Conservation (phyloP, 2,113 vertebrate genomes). For the Typhlomys cinereus region DNA sequence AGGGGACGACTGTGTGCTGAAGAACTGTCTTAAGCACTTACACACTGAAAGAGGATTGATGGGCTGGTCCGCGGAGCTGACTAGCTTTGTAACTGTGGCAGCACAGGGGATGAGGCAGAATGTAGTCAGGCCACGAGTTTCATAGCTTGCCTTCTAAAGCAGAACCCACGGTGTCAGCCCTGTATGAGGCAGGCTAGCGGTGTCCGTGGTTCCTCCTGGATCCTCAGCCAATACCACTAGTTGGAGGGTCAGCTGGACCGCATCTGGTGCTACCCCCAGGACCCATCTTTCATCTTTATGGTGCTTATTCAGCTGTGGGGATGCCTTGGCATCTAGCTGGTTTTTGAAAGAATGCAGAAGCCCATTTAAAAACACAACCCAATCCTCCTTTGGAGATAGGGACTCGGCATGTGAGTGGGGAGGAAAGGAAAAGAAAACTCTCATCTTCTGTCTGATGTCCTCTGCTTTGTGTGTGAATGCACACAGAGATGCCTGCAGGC, state of each 20-base stretch:
- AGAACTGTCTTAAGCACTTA: background rate
- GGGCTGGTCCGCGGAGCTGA: background rate
- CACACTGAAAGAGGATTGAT: background rate
- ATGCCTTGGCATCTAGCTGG: slow-evolving; percentile 22
- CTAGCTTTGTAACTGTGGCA: background rate
- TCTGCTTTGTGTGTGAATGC: slow-evolving; percentile 34
- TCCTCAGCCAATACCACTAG: background rate
- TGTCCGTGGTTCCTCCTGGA: background rate
- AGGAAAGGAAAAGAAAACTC: background rate
- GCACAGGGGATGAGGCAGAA: background rate
- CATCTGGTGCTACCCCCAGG: slow-evolving; percentile 26
- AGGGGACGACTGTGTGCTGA: background rate
- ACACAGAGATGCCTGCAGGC: slow-evolving; percentile 26
- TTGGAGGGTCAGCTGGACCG: background rate
- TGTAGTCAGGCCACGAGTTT: background rate
- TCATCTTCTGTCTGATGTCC: slow-evolving; percentile 33
- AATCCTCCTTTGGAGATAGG: slow-evolving; percentile 46
- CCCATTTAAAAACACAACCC: slow-evolving; percentile 40
- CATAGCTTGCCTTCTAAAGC: background rate
- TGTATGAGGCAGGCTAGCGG: background rate
- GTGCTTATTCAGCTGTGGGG: slow-evolving; percentile 72
- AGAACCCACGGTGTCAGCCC: background rate
- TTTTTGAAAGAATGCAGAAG: slow-evolving; percentile 54
- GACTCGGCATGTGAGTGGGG: background rate
- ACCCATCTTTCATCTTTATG: slow-evolving; percentile 60